phyloP scores from a whole-genome alignment of 1,140 invertebrate genomes.

The Anadara kagoshimensis region DNA sequence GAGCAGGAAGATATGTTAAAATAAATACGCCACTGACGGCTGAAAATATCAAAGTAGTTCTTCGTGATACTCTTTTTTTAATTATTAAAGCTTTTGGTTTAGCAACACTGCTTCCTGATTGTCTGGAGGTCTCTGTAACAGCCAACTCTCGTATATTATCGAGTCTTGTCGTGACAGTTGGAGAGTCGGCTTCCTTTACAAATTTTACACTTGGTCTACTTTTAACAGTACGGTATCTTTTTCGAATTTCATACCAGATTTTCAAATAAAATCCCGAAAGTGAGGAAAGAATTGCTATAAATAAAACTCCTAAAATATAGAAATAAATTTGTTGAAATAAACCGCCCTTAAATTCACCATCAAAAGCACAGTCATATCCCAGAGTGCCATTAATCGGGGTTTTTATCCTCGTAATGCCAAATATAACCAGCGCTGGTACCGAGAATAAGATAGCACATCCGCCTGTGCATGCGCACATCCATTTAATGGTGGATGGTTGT shows the following conservation, averaged over 20 bases:
- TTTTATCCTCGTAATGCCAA: constrained; percentile 39
- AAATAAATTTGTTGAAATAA: constrained; percentile 42
- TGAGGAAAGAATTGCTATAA: constrained; percentile 42
- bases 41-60: constrained; percentile 53
- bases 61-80: constrained; percentile 4
- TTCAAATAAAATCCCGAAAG: constrained; percentile 48
- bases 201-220: constrained; percentile 28
- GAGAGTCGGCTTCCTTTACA: constrained; percentile 36
- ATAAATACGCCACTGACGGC: constrained; percentile 56
- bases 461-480: constrained; percentile 39
- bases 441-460: constrained; percentile 10
- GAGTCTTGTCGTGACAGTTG: background rate
- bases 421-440: constrained; percentile 33
- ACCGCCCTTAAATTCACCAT: constrained; percentile 37
- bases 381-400: constrained; percentile 12
- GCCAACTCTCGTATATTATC: background rate
- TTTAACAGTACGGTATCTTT: background rate
- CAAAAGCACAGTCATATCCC: constrained; percentile 54
- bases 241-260: constrained; percentile 54
- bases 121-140: background rate
- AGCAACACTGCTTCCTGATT: constrained; percentile 16
- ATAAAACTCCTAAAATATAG: constrained; percentile 32
- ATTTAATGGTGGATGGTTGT: constrained; percentile 43
- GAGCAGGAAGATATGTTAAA: constrained; percentile 51
- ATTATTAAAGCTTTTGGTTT: background rate